Evolutionary conservation across 2,888 invertebrate species (phyloP).

Genomic region (Amphiduros pacificus): DNA sequence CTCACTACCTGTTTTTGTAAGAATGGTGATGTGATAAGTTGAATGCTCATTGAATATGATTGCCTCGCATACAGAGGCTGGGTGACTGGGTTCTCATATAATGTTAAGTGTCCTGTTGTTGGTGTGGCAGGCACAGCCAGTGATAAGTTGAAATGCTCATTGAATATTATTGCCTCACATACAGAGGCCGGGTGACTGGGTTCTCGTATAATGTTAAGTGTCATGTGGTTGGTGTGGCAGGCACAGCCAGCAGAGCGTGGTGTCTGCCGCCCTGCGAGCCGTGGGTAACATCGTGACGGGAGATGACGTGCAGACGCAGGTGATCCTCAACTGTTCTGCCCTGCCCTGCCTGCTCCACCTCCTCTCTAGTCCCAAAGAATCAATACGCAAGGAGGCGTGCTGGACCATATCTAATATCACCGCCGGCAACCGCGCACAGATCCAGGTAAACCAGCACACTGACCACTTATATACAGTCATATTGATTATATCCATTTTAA

Average conservation of each 20-base stretch:
- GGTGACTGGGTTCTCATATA: too few species aligned
- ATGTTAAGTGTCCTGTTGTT: too few species aligned
- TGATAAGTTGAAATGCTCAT: too few species aligned
- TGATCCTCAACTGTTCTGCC: conserved; percentile 87
- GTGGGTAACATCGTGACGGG: conserved; percentile 98
- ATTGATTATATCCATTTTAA: too few species aligned
- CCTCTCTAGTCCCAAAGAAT: conserved; percentile 69
- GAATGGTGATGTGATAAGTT: too few species aligned
- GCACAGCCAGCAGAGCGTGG: conserved; percentile 55
- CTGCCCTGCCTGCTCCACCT: conserved; percentile 81
- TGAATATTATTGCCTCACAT: too few species aligned
- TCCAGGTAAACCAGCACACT: conserved; percentile 73
- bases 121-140: conserved; percentile 48
- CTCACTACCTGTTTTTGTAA: too few species aligned
- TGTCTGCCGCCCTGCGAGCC: conserved; percentile 83
- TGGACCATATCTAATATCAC: conserved; percentile 98
- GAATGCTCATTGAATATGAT: too few species aligned
- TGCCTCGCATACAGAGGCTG: too few species aligned
- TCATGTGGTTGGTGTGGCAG: conserved; percentile 37
- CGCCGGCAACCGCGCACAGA: conserved; percentile 91
- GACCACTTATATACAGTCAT: too few species aligned
- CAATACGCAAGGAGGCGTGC: conserved; percentile 73
- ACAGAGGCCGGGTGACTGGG: too few species aligned
- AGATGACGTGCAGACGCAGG: conserved; percentile 93
- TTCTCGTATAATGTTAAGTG: too few species aligned